Evolutionary conservation across 2,113 vertebrate species (phyloP), one percentile per base, ranked within the genome.

Genomic region (Pimephales promelas): DNA sequence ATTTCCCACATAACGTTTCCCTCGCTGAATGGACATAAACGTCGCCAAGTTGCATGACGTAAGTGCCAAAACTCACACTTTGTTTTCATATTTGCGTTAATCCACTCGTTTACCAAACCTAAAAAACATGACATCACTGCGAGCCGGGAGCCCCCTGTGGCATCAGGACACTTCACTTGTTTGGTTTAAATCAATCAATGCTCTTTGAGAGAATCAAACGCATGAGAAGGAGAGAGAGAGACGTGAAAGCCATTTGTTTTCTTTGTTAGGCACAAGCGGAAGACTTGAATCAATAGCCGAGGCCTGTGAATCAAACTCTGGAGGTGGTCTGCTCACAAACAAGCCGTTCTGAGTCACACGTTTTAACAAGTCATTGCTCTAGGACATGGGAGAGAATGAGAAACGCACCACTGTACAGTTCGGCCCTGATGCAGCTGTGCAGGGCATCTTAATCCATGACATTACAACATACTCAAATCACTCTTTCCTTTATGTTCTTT

Each of bases 111-210:
- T 70, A 73, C 83, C 76, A 84, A 83, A 71, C 18, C 56, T 84
- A 72, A 62, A 87, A 74, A 87, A 86, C 90, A 92, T 92, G 49
- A 91, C 90, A 85, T 91, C 89, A 91, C 85, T 70, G 49, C 8
- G 36, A 71, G 66, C 79, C 66, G 90, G 88, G 85, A 90, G 89
- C 90, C 85, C 84, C 85, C 22, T 22, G 59, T 84, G 74, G 72
- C 61, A 71, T 86, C 54, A 64, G 84, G 47, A n/a, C 79, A 54
- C 81, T 86, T 85, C 84, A 74, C 62, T 84, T 80, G 77, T 79
- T 84, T 64, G 85, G 73, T 87, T 88, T 87, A 77, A 77, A 90
- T 92, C 90, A 86, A 89, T 90, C 89, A 87, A 61, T 89, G 85
- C 85, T 77, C 62, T 87, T 64, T 68, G 61, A 56, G 81, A 14